Conservation (phyloP, 2,797 vertebrate species). For the Holocentrus rufus region DNA sequence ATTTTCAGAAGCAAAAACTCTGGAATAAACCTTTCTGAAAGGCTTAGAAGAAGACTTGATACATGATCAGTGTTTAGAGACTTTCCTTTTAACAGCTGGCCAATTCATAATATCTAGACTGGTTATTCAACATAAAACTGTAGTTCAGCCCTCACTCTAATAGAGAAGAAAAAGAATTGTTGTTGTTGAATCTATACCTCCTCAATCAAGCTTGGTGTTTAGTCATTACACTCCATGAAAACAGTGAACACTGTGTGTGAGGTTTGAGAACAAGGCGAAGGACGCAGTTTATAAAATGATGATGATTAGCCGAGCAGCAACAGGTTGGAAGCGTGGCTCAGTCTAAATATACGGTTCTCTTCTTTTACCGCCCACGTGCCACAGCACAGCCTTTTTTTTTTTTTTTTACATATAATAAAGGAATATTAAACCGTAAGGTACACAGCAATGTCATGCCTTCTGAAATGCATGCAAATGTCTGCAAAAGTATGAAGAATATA, state of each 20-base stretch:
- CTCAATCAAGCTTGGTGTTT: conserved; percentile 49
- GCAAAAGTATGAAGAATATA: too few species aligned
- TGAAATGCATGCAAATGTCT: too few species aligned
- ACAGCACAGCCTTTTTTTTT: background rate
- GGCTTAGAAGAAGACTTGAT: background rate
- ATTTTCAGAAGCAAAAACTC: conserved; percentile 17
- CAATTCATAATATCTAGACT: conserved; percentile 16
- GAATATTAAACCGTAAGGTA: too few species aligned
- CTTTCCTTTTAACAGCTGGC: conserved; percentile 14
- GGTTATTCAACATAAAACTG: conserved; percentile 48
- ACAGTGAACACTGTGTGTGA: conserved; percentile 36
- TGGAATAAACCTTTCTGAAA: conserved; percentile 17
- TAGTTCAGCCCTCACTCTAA: conserved; percentile 46
- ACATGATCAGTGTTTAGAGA: background rate
- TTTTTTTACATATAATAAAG: background rate
- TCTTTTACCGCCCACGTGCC: too few species aligned
- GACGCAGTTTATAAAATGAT: conserved; percentile 23
- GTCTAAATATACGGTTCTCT: background rate
- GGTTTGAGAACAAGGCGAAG: conserved; percentile 39
- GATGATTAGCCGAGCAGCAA: conserved; percentile 37
- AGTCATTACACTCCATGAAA: conserved; percentile 49
- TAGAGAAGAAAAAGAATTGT: conserved; percentile 31
- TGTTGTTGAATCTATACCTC: conserved; percentile 45
- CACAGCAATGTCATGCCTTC: too few species aligned
- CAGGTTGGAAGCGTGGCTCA: conserved; percentile 22